These are phyloP conservation scores for Cettia cetti DNA, from an alignment of 2,113 vertebrate genomes.

Conservation along the genomic window DNA sequence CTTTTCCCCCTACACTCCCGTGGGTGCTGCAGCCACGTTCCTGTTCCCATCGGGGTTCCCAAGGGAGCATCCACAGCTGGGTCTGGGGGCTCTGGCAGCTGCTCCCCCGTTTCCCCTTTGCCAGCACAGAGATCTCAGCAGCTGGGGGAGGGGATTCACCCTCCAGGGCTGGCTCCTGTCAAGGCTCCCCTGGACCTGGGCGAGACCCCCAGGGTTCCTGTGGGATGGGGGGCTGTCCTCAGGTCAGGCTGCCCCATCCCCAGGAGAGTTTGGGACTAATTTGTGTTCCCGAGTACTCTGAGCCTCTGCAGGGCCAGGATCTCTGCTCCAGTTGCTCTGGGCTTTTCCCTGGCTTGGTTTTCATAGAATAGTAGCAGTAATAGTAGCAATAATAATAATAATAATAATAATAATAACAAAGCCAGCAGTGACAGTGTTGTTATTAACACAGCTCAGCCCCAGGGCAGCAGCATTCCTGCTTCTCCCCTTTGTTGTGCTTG, in stretches of 20 bases:
- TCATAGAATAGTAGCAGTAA: fast-evolving
- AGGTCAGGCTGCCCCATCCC: background rate
- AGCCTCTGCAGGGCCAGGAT: fast-evolving
- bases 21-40: fast-evolving
- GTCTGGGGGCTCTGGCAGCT: background rate
- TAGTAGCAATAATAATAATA: fast-evolving
- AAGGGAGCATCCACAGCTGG: fast-evolving
- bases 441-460: background rate
- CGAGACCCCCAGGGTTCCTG: background rate
- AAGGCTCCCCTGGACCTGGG: too few relatives aligned
- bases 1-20: fast-evolving
- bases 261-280: fast-evolving
- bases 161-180: background rate
- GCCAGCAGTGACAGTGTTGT: fast-evolving
- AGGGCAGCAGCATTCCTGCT: background rate
- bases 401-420: fast-evolving
- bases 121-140: fast-evolving
- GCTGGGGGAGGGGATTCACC: background rate
- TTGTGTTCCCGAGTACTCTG: fast-evolving
- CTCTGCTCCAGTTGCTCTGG: background rate
- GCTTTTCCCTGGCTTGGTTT: background rate
- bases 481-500: fast-evolving
- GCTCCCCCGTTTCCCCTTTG: background rate
- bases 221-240: background rate
- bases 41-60: fast-evolving